Evolutionary conservation across 2,888 invertebrate genomes (phyloP), one percentile per base, ranked within the genome.

Genomic region (Brachyptera risi): DNA sequence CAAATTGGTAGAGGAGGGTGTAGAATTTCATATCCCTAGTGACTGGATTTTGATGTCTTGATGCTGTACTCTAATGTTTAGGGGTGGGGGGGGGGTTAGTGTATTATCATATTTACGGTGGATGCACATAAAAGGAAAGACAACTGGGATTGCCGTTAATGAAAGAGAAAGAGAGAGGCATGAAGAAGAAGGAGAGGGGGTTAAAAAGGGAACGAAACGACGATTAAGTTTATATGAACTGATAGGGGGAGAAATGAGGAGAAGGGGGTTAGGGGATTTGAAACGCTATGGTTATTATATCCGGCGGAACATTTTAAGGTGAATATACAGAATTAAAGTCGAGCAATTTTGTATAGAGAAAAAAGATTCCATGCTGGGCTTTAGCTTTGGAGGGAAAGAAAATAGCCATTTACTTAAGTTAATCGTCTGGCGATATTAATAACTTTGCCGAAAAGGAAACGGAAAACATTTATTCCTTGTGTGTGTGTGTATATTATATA

Each of bases 91-190:
- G 40, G 38, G 15, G n/a, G 57, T 2, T 21, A n/a, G 49, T 24
- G 49, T 35, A 61, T 61, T 61, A 61, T 61, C 61, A 61, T 61
- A 61, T 61, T 61, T 61, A 61, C 57, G 61, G 57, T 61, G 44
- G 40, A 44, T 50, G 61, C 61, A 61, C 61, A 61, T 27, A 42
- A 57, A 54, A 54, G 35, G 15, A 54, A 54, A 54, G 54, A 54
- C 54, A 54, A 54, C 54, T 35, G 54, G 54, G 54, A 54, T 54
- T 31, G 54, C 35, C 37, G 54, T 31, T 54, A 54, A 54, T 54
- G 54, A 19, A 54, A 54, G 17, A 37, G 54, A 31, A 51, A 17
- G 35, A 7, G 35, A 11, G 40, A 40, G 5, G 31, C 7, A 31
- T 31, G 11, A 7, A 31, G 7, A 40, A n/a, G n/a, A n/a, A n/a